Base-by-base conservation (phyloP, 1,140 invertebrate species). In the Vanessa atalanta region DNA sequence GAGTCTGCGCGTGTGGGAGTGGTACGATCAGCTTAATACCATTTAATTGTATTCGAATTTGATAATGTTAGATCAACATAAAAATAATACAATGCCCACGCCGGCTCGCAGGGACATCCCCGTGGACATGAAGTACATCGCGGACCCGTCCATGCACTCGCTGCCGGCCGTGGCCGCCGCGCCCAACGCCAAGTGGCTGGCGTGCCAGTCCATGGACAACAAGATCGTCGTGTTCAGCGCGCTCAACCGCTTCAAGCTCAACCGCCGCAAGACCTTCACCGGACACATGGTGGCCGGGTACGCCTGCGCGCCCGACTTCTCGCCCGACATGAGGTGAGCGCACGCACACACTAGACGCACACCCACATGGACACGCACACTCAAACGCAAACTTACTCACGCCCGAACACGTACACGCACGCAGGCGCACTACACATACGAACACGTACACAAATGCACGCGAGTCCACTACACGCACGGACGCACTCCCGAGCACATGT, bases 281-380 rank as follows among this genome's bases (percentile, higher is more conserved):
- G 99, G 99, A 0, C 99, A 99, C 88, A 99, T 99, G 98, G 99
- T 99, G 23, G 97, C 99, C 47, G 99, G 99, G 3, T 99, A 99
- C 94, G 99, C 99, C 1, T 99, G 99, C 90, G 95, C 96, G 7
- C 93, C 99, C 5, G 99, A 99, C 89, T 99, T 99, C 90, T 99
- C 98, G 0, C 99, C 99, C 0, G 99, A 99, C 92, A 99, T 99
- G 98, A 98, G 96, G 96, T 97, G 93, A 43, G 80, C 7, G 12
- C 16, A 57, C 16, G 1, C 53, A 12, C 53, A 11, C 13, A 20
- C 7, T 8, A 53, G 16, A 9, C 51, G n/a, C n/a, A 16, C 51
- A 51, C 12, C 16, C 50, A 51, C 50, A 51, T 7, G 50, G 1
- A 51, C 15, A 51, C 13, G n/a, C 15, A n/a, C 50, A 51, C 14